Conservation (phyloP, 2,888 invertebrate species). For the Meteorus colon region DNA sequence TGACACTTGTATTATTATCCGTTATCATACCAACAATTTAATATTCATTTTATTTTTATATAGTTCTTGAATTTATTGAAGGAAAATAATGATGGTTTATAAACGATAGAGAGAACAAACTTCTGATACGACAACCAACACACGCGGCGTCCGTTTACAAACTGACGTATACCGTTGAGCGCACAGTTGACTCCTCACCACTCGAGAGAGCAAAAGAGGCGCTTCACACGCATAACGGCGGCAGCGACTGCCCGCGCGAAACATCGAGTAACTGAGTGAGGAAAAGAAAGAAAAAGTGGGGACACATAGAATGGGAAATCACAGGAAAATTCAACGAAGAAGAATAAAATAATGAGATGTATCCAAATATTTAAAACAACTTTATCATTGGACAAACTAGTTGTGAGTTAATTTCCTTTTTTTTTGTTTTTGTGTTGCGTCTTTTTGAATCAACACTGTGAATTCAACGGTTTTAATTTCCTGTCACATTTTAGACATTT, state of each 20-base stretch:
- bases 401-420: no score
- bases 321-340: not conserved
- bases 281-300: constrained; percentile 3
- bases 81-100: not conserved
- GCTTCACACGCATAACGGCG: constrained; percentile 20
- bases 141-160: constrained; percentile 46
- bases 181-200: constrained; percentile 21
- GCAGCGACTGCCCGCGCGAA: not conserved
- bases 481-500: no score
- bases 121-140: constrained; percentile 34
- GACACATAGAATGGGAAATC: not conserved
- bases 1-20: constrained; percentile 1
- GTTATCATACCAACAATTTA: not conserved
- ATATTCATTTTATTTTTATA: not conserved
- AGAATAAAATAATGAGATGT: not conserved
- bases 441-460: no score
- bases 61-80: not conserved
- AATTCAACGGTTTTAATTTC: no score
- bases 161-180: constrained; percentile 47
- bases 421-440: no score
- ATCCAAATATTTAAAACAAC: not conserved
- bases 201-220: constrained; percentile 6
- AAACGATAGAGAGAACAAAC: not conserved
- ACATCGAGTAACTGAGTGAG: not conserved
- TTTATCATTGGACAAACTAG: no score